Evolutionary conservation across 2,888 invertebrate species (phyloP), one percentile per base, ranked within the genome.

Genomic region (Cephus rjabovi): DNA sequence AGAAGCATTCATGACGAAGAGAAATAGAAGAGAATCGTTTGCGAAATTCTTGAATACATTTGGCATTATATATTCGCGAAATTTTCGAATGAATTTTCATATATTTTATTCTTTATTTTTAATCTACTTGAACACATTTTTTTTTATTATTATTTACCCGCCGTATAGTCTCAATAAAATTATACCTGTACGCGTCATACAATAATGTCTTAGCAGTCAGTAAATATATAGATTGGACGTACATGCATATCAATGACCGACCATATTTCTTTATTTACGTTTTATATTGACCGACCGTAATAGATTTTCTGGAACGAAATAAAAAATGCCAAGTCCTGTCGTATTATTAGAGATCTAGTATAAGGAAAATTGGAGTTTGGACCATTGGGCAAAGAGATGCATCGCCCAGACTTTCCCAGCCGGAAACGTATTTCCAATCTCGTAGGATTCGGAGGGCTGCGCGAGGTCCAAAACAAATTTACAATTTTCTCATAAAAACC

Each of bases 381-480:
- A 33, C 84, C 88, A 89, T 89, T 89, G 81, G 81, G 79, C 85
- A 85, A 80, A 82, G 80, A 82, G 84, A 86, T 81, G 69, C 79
- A 85, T 84, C 74, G 76, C 76, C 73, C 71, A 40, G 71, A 71
- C 33, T 71, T 23, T n/a, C 12, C 70, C 31, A n/a, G 71, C 69
- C 34, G 74, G 33, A 15, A 37, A 31, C 34, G 76, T 73, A 81
- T 83, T 84, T 84, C 82, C 82, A 83, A 81, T 85, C 82, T 86
- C 79, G 81, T 78, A 81, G 80, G 82, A 23, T 9, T 56, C 56
- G 56, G 2, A 56, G 56, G 56, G 2, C 56, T 77, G 82, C 80
- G 71, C 71, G 34, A 33, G 34, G 31, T 33, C 33, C 71, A 31
- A 80, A 81, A 77, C 83, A 84, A 89, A 87, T 89, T 88, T 88